Percentiles rank a stretch among this genome's conserved stretches.
Evolutionary conservation across 2,113 vertebrate genomes (phyloP).

Genomic region (Rhinolophus sinicus): DNA sequence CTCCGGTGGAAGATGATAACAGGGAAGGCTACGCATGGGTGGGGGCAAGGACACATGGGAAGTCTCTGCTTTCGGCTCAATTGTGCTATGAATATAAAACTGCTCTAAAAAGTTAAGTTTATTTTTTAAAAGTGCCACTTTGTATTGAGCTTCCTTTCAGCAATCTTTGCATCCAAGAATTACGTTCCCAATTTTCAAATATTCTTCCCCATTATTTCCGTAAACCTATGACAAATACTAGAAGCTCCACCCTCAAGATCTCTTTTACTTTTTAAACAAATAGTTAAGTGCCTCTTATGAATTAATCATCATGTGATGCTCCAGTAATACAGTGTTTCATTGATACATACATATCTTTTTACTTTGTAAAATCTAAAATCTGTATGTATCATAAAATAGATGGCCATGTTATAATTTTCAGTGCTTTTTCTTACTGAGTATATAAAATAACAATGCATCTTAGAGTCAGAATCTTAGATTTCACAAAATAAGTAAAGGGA

Average conservation of each 20-base stretch:
- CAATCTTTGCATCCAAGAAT: not conserved
- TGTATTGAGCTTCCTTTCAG: not conserved
- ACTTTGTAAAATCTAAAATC: constrained; percentile 6
- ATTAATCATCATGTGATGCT: not conserved
- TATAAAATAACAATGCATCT: constrained; percentile 4
- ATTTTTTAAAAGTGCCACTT: not conserved
- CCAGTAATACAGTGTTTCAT: not conserved
- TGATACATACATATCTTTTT: not conserved
- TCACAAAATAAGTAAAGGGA: not conserved
- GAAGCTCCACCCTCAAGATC: not conserved
- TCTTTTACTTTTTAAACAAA: not conserved
- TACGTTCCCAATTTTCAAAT: not conserved
- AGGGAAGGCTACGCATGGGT: not conserved
- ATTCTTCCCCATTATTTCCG: not conserved
- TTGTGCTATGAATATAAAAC: not conserved
- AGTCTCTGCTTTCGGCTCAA: not conserved
- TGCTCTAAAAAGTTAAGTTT: not conserved
- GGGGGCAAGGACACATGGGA: not conserved
- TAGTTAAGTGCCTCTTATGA: not conserved
- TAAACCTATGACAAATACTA: not conserved
- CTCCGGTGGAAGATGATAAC: not conserved
- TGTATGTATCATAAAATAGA: not conserved
- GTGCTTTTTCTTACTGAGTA: not conserved
- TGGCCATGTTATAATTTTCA: not conserved
- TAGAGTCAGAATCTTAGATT: not conserved